phyloP scores from a whole-genome alignment of 2,797 vertebrate genomes.

The Hyperoplus lanceolatus region DNA sequence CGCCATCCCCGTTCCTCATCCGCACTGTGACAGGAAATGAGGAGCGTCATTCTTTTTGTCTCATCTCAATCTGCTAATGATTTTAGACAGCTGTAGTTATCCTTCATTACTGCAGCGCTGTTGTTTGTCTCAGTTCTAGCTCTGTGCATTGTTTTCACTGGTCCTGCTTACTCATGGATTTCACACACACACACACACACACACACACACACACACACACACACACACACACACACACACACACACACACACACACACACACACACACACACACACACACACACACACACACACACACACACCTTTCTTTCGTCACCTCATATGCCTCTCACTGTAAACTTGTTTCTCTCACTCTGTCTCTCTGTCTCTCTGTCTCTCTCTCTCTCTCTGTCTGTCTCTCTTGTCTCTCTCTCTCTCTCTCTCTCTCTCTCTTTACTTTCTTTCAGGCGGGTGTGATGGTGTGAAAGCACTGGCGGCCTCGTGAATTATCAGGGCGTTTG shows the following conservation, averaged over 20 bases:
- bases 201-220: no score
- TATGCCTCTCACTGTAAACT: slow-evolving; percentile 59
- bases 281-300: no score
- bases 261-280: no score
- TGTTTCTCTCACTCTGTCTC: slow-evolving; percentile 55
- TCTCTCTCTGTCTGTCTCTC: no score
- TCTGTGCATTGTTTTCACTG: slow-evolving; percentile 59
- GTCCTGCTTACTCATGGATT: slow-evolving; percentile 61
- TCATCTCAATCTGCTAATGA: slow-evolving; percentile 42
- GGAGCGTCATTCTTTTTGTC: slow-evolving; percentile 10
- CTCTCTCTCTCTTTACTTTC: slow-evolving; percentile 59
- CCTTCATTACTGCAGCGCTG: slow-evolving; percentile 45
- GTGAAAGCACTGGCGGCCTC: slow-evolving; percentile 53
- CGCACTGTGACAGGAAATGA: slow-evolving; percentile 27
- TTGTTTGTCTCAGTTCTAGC: slow-evolving; percentile 34
- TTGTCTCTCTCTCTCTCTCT: slow-evolving; percentile 47
- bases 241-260: no score
- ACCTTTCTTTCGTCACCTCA: neutral
- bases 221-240: no score
- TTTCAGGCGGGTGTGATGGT: slow-evolving; percentile 72
- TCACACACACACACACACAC: slow-evolving; percentile 11
- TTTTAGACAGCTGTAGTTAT: slow-evolving; percentile 49
- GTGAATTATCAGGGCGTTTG: slow-evolving; percentile 51
- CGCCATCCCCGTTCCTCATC: slow-evolving; percentile 10
- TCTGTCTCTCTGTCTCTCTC: slow-evolving; percentile 22